Conservation (phyloP, 64 coral and sea anemone species). For the Stylophora pistillata region DNA sequence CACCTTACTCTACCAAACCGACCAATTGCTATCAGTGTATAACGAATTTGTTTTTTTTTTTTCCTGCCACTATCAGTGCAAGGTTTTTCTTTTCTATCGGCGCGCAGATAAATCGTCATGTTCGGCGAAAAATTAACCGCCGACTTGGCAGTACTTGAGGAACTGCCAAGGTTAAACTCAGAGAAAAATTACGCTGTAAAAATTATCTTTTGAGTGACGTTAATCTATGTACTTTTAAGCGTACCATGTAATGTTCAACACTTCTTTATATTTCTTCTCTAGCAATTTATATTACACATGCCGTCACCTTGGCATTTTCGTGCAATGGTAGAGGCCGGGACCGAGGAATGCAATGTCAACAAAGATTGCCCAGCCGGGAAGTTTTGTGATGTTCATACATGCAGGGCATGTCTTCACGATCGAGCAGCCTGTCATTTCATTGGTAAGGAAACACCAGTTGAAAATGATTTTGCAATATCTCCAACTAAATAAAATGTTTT, state of each 20-base stretch:
- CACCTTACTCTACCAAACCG: too few relatives aligned
- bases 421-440: constrained; percentile 75
- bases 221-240: not conserved
- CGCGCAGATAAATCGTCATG: too few relatives aligned
- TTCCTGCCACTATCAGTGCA: too few relatives aligned
- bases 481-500: not conserved
- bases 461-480: not conserved
- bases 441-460: constrained; percentile 39
- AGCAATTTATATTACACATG: constrained; percentile 51
- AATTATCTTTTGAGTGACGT: too few relatives aligned
- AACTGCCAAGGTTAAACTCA: too few relatives aligned
- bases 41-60: too few relatives aligned
- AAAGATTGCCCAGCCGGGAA: constrained; percentile 72
- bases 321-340: constrained; percentile 21
- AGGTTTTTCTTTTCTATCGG: too few relatives aligned
- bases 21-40: too few relatives aligned
- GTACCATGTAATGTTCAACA: not conserved
- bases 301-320: constrained; percentile 57
- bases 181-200: too few relatives aligned
- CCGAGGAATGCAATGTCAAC: constrained; percentile 84
- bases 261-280: not conserved
- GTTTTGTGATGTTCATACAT: constrained; percentile 86
- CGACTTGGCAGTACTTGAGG: too few relatives aligned
- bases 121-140: too few relatives aligned
- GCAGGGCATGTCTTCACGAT: constrained; percentile 62